phyloP scores from a whole-genome alignment of 2,113 vertebrate species.

The Ahaetulla prasina region DNA sequence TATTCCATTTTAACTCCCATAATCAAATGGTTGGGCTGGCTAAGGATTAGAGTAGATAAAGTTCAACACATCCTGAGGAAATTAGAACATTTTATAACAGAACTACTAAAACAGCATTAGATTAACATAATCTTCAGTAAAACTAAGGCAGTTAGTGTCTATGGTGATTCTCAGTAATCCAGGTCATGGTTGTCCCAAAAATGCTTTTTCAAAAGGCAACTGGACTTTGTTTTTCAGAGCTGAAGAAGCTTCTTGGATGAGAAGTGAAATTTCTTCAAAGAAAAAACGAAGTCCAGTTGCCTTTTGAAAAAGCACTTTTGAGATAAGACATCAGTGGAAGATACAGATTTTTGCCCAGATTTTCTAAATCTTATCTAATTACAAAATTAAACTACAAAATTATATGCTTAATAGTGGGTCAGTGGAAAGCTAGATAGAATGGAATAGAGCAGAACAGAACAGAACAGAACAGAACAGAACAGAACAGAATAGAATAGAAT shows the following conservation, averaged over 20 bases:
- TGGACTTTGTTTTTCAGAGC: background rate
- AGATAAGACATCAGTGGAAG: background rate
- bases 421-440: too few relatives aligned
- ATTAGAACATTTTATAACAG: background rate
- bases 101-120: background rate
- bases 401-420: background rate
- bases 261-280: background rate
- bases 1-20: background rate
- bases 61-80: background rate
- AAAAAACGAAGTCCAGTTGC: background rate
- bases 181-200: background rate
- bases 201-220: background rate
- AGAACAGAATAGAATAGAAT: too few relatives aligned
- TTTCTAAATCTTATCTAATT: background rate
- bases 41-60: background rate
- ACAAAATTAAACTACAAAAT: background rate
- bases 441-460: too few relatives aligned
- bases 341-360: background rate
- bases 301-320: too few relatives aligned
- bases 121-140: background rate
- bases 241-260: background rate
- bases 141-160: background rate
- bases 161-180: background rate
- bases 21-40: background rate
- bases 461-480: too few relatives aligned